phyloP scores from a whole-genome alignment of 1,140 invertebrate genomes.

The Drepana arcuata region DNA sequence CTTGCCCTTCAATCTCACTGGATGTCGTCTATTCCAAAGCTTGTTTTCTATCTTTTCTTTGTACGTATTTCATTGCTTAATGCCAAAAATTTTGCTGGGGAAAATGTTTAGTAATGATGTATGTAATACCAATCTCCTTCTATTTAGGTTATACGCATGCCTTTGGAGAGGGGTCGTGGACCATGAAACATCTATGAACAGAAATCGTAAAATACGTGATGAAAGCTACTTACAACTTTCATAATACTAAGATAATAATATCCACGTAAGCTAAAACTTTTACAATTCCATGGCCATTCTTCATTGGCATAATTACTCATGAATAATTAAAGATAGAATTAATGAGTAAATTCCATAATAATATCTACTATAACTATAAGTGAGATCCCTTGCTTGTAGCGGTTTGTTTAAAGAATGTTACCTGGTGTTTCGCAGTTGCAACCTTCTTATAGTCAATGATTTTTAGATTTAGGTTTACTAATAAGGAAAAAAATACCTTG shows the following conservation, averaged over 20 bases:
- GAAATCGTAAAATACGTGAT: neutral
- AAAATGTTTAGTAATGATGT: conserved; percentile 45
- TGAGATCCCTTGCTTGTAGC: conserved; percentile 65
- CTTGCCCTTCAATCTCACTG: conserved; percentile 42
- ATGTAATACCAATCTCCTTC: conserved; percentile 46
- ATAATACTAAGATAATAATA: neutral
- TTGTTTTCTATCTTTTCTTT: conserved; percentile 36
- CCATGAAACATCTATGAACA: neutral
- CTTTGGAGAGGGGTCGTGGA: conserved; percentile 6
- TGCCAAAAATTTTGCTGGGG: conserved; percentile 66
- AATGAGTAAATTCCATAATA: conserved; percentile 67
- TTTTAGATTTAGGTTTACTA: conserved; percentile 65
- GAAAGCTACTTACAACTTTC: neutral
- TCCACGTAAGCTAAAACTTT: neutral
- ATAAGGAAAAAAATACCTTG: conserved; percentile 65
- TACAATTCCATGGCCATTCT: conserved; percentile 19
- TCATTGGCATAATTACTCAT: conserved; percentile 41
- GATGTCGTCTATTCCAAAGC: conserved; percentile 60
- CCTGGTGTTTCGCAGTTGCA: conserved; percentile 56
- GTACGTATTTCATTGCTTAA: conserved; percentile 58
- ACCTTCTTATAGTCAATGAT: conserved; percentile 65
- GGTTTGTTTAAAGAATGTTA: conserved; percentile 64
- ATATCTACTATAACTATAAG: conserved; percentile 51
- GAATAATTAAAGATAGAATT: conserved; percentile 58
- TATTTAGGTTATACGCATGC: conserved; percentile 42